Evolutionary conservation across 2,113 vertebrate genomes (phyloP).

Genomic region (Trichechus manatus): DNA sequence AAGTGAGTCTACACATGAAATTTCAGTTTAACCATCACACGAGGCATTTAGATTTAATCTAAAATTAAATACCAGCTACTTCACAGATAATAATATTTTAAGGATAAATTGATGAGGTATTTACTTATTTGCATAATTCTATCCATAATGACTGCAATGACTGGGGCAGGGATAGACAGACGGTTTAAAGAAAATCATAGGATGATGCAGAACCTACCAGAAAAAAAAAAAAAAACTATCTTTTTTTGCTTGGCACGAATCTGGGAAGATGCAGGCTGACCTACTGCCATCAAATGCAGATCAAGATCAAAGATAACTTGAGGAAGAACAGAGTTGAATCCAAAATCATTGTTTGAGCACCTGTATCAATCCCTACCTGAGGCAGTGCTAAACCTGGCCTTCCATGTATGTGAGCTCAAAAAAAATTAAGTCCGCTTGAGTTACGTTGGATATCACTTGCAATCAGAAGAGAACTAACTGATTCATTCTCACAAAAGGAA

Average conservation of each 20-base stretch:
- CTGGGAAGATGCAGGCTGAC: neutral
- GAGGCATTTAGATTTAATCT: neutral
- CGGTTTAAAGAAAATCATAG: neutral
- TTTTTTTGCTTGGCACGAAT: neutral
- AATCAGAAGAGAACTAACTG: neutral
- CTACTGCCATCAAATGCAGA: neutral
- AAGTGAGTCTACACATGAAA: neutral
- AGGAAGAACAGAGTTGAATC: neutral
- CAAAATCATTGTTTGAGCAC: neutral
- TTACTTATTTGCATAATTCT: neutral
- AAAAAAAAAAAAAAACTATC: neutral
- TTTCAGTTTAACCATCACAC: neutral
- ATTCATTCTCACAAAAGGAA: neutral
- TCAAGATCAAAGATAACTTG: neutral
- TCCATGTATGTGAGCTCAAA: neutral
- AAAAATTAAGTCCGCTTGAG: neutral
- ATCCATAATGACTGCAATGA: neutral
- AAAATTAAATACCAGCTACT: constrained; percentile 12
- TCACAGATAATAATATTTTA: neutral
- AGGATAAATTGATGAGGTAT: neutral
- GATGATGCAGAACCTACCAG: neutral
- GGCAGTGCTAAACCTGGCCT: neutral
- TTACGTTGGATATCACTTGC: neutral
- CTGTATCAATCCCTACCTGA: neutral
- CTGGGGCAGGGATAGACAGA: neutral